Conservation (phyloP, 1,140 invertebrate species). For the Holotrichia oblita region DNA sequence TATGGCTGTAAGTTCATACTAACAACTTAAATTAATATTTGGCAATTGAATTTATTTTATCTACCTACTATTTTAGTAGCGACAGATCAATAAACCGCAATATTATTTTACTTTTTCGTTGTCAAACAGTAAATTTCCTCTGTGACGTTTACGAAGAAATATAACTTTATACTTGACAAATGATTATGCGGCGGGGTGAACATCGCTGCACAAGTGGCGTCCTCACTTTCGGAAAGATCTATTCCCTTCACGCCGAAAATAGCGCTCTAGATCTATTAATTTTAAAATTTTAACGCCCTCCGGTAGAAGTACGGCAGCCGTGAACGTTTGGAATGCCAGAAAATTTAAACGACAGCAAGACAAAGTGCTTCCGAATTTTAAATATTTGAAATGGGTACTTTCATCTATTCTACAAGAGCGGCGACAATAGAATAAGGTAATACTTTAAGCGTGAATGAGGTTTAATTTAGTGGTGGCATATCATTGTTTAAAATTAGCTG, state of each 20-base stretch:
- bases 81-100: background rate
- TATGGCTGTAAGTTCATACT: no score
- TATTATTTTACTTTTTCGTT: constrained; percentile 28
- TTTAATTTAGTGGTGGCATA: background rate
- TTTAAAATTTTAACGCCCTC: constrained; percentile 33
- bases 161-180: constrained; percentile 12
- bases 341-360: constrained; percentile 32
- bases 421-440: background rate
- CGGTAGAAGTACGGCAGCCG: constrained; percentile 3
- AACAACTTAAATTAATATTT: no score
- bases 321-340: constrained; percentile 2
- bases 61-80: background rate
- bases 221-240: background rate
- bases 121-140: constrained; percentile 5
- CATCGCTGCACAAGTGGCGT: background rate
- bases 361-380: constrained; percentile 25
- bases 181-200: background rate
- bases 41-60: background rate
- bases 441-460: background rate
- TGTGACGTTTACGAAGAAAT: background rate
- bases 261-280: constrained; percentile 21
- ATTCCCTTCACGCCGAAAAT: constrained; percentile 24
- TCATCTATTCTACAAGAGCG: background rate
- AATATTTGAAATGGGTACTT: constrained; percentile 24
- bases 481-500: constrained; percentile 26